Evolutionary conservation across 1,140 invertebrate species (phyloP).

Genomic region (Drosophila sproati): DNA sequence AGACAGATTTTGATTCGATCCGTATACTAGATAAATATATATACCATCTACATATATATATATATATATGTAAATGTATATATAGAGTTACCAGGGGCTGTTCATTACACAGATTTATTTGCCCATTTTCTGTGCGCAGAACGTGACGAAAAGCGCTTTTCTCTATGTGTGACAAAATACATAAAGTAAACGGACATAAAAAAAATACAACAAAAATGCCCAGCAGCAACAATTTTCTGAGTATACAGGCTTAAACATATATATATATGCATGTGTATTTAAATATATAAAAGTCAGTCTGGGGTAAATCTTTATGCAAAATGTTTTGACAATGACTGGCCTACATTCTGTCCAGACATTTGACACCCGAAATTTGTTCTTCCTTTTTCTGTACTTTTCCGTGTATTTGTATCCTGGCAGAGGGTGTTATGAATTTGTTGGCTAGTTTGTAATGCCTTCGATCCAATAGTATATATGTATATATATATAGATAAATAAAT

Average conservation of each 20-base stretch:
- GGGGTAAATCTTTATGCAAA: conserved; percentile 51
- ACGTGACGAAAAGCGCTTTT: conserved; percentile 79
- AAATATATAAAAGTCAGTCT: conserved; percentile 15
- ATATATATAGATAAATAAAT: no score
- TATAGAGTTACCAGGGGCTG: conserved; percentile 58
- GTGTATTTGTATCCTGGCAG: no score
- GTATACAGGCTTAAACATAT: not conserved
- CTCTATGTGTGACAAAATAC: conserved; percentile 38
- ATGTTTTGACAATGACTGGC: conserved; percentile 52
- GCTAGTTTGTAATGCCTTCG: no score
- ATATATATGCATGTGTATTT: conserved; percentile 11
- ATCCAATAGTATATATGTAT: no score
- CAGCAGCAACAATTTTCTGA: conserved; percentile 30
- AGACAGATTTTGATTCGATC: conserved; percentile 64
- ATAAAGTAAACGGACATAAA: conserved; percentile 22
- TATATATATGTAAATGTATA: not conserved
- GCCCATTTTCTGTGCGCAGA: conserved; percentile 76
- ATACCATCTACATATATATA: not conserved
- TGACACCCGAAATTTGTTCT: conserved; percentile 45
- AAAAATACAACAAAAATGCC: conserved; percentile 23
- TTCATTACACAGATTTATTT: conserved; percentile 74
- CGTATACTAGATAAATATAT: conserved; percentile 36
- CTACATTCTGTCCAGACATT: conserved; percentile 63
- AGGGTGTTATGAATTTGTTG: no score
- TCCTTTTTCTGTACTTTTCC: not conserved